Conservation (phyloP, 2,797 vertebrate genomes). For the Pristis pectinata region DNA sequence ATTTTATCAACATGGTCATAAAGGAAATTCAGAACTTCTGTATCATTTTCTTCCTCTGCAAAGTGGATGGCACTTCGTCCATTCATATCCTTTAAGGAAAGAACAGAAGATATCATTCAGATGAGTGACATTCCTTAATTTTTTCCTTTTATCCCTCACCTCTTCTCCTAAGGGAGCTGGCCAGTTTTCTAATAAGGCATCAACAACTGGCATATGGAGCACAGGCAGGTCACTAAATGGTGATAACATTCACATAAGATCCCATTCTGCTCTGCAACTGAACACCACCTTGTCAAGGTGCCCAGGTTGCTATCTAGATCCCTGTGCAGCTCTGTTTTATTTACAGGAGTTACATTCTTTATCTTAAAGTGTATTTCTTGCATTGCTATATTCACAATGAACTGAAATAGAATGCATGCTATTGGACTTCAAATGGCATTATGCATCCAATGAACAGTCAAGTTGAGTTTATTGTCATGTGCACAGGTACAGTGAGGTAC, state of each 20-base stretch:
- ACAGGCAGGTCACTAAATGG: too few species aligned
- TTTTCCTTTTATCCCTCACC: background rate
- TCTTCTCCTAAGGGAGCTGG: too few species aligned
- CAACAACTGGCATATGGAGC: background rate
- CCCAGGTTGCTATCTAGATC: background rate
- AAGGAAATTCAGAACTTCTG: constrained; percentile 45
- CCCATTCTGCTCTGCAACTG: background rate
- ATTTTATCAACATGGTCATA: background rate
- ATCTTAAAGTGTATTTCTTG: background rate
- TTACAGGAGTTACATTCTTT: background rate
- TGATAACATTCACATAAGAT: background rate
- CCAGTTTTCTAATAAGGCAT: too few species aligned
- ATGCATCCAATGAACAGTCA: background rate
- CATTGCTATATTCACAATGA: background rate
- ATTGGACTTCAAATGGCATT: background rate
- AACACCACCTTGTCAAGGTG: background rate
- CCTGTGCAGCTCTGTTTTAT: background rate
- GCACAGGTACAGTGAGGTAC: too few species aligned
- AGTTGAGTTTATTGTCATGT: too few species aligned
- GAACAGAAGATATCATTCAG: background rate
- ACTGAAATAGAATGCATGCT: background rate
- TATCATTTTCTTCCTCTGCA: constrained; percentile 40
- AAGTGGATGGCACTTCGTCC: background rate
- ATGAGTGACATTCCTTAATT: background rate
- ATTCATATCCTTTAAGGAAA: background rate